A percentile compares a stretch with the other conserved stretches of the same genome.
phyloP scores from a whole-genome alignment of 2,113 vertebrate genomes.

The Malurus melanocephalus region DNA sequence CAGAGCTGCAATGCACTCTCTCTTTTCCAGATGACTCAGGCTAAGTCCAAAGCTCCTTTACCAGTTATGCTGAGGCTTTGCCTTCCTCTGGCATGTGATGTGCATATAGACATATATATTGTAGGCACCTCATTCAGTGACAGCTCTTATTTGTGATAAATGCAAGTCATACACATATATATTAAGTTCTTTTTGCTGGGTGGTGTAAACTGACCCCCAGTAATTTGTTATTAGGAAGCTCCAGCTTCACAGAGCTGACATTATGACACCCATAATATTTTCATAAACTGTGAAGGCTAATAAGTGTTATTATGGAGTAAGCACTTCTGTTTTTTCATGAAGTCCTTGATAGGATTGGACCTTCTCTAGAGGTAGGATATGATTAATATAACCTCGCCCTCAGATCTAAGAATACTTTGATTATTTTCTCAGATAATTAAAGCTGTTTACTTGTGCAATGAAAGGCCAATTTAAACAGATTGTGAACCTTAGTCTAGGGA shows the following conservation, averaged over 20 bases:
- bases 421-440: constrained; percentile 54
- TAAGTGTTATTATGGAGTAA: constrained; percentile 11
- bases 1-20: background rate
- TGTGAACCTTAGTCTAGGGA: constrained; percentile 55
- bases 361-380: constrained; percentile 39
- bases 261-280: constrained; percentile 26
- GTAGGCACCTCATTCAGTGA: background rate
- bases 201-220: background rate
- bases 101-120: background rate
- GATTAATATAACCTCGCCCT: constrained; percentile 31
- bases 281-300: constrained; percentile 19
- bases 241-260: constrained; percentile 2
- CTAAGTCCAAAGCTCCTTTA: background rate
- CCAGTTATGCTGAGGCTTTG: background rate
- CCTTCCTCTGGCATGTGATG: background rate
- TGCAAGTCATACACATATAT: background rate
- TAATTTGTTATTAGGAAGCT: constrained; percentile 14
- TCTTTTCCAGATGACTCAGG: background rate
- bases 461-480: constrained; percentile 54
- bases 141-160: background rate
- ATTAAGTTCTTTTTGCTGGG: background rate
- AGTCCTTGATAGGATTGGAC: background rate
- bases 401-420: constrained; percentile 32
- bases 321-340: background rate
- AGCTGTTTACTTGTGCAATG: constrained; percentile 37